Base-by-base conservation (phyloP, 2,113 vertebrate species). In the Cyanoramphus novaezelandiae region DNA sequence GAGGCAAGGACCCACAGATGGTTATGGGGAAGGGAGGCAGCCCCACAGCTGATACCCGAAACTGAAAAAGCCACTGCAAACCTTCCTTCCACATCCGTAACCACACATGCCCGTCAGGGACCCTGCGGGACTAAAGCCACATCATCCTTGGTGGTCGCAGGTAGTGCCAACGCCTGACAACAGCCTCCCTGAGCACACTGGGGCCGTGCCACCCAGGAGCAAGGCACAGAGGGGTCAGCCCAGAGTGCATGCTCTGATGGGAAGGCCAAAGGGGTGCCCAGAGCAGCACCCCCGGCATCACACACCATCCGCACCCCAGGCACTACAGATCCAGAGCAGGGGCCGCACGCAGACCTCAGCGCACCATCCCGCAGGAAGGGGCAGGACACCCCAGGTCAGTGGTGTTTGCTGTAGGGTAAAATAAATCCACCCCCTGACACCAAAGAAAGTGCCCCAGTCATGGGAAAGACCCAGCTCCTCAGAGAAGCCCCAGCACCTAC, bases 341-440 rank as follows among this genome's bases (percentile, higher is more conserved):
- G 23, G 13, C 35, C 60, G 11, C 6, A 12, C 2, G 0, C 65
- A 43, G 31, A 76, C 2, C 46, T 16, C 37, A 41, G 62, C 0
- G 10, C 16, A 24, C 18, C 70, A 39, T 1, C 0, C 1, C 39
- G 41, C 3, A 2, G 25, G 37, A 83, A 90, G 17, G 31, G 44
- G 16, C 27, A 75, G 74, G 52, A 85, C 17, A 35, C 10, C 4
- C 13, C 27, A 23, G 6, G 25, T 8, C 44, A 27, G 44, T 0
- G 0, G 19, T 6, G 24, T 24, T 88, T 59, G 68, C 41, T 3
- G 2, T 2, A 0, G 8, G 31, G 18, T 27, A 4, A 69, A 74
- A 63, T 6, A 81, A 74, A 47, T 19, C 60, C 50, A 72, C 2
- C 28, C 88, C 43, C 57, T 10, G 8, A 86, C 39, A 68, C 47